phyloP scores from a whole-genome alignment of 1,140 invertebrate species.

The Cotesia vestalis region DNA sequence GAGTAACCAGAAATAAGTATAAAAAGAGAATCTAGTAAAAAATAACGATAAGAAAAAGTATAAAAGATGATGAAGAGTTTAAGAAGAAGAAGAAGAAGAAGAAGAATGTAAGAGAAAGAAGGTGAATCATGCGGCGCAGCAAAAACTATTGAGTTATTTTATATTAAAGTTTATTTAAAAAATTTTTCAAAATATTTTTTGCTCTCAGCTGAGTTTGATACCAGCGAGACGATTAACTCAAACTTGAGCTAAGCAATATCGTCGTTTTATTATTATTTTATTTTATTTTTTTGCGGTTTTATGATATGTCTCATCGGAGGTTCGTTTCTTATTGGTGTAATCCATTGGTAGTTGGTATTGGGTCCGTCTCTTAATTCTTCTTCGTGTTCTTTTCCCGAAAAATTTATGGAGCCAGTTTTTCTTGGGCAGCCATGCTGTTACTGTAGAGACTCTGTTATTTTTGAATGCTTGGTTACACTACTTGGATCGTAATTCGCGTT shows the following conservation, averaged over 20 bases:
- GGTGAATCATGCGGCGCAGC: conserved; percentile 17
- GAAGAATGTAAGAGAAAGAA: conserved; percentile 21
- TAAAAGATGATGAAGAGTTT: not conserved
- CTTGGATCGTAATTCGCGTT: too few relatives aligned
- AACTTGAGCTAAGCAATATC: not conserved
- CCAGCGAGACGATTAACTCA: conserved; percentile 24
- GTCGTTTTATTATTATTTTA: conserved; percentile 3
- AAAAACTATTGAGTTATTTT: too few relatives aligned
- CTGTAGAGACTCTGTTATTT: too few relatives aligned
- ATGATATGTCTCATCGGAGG: conserved; percentile 1
- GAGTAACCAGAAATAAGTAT: not conserved
- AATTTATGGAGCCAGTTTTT: conserved; percentile 40
- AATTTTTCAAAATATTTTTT: too few relatives aligned
- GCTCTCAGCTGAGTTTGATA: not conserved
- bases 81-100: not conserved
- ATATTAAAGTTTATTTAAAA: too few relatives aligned
- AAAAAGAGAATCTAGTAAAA: not conserved
- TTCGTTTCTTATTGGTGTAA: too few relatives aligned
- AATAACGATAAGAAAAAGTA: conserved; percentile 7
- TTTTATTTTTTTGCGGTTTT: conserved; percentile 11
- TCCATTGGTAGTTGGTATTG: too few relatives aligned
- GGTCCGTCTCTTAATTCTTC: too few relatives aligned
- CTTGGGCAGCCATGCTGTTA: not conserved
- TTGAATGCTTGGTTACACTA: too few relatives aligned
- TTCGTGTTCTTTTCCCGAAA: conserved; percentile 27